These are phyloP conservation scores for Geococcyx californianus DNA, from an alignment of 2,113 vertebrate species.

Conservation along the genomic window DNA sequence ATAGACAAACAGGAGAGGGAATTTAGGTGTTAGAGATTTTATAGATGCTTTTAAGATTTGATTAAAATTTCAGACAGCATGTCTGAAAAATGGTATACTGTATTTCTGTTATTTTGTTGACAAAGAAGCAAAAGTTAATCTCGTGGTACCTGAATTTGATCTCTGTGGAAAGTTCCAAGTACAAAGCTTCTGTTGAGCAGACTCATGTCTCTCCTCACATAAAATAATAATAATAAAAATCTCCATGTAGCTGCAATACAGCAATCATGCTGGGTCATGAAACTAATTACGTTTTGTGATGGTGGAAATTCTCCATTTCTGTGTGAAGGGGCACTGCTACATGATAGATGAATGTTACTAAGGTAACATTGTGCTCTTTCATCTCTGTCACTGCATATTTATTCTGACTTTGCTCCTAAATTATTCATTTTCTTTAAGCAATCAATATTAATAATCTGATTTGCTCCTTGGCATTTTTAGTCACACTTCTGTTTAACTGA, in stretches of 20 bases:
- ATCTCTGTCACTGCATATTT: conserved; percentile 81
- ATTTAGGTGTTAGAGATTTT: background rate
- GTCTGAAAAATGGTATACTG: background rate
- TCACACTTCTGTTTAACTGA: conserved; percentile 88
- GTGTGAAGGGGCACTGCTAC: conserved; percentile 43
- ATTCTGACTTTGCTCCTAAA: conserved; percentile 83
- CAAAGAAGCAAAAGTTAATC: conserved; percentile 46
- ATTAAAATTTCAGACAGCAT: background rate
- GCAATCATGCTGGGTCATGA: conserved; percentile 72
- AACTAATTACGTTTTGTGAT: conserved; percentile 76
- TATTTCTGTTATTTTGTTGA: conserved; percentile 34
- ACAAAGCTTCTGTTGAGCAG: conserved; percentile 1
- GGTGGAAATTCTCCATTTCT: conserved; percentile 76
- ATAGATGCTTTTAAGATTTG: background rate
- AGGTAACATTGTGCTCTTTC: conserved; percentile 71
- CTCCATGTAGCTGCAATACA: conserved; percentile 36
- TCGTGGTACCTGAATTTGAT: conserved; percentile 44
- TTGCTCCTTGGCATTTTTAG: conserved; percentile 87
- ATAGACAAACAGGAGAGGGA: background rate
- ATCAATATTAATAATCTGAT: conserved; percentile 91
- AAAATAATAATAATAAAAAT: conserved; percentile 15
- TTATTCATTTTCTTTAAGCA: conserved; percentile 90
- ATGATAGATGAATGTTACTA: conserved; percentile 76
- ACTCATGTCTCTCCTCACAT: background rate
- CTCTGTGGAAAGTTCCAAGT: conserved; percentile 40